A percentile compares a stretch with the other conserved stretches of the same genome.
Conservation (phyloP, 2,113 vertebrate genomes). For the Tylochromis polylepis region DNA sequence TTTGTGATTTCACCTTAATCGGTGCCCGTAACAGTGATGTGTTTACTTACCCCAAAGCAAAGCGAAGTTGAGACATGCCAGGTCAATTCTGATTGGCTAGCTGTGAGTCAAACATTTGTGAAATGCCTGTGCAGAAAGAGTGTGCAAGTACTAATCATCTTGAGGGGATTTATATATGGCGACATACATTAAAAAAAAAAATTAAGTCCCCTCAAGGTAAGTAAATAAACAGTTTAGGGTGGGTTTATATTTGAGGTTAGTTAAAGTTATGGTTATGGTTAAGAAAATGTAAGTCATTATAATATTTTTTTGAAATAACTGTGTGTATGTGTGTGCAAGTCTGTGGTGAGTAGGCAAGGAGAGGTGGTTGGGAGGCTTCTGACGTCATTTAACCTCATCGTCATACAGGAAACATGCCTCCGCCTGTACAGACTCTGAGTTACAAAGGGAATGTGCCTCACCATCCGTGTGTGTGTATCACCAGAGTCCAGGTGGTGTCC, state of each 20-base stretch:
- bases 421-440: constrained; percentile 5
- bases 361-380: not conserved
- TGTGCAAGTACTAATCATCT: not conserved
- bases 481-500: constrained; percentile 39
- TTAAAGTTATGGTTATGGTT: not conserved
- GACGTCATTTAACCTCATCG: not conserved
- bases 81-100: not conserved
- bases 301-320: not conserved
- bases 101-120: constrained; percentile 27
- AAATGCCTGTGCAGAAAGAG: not conserved
- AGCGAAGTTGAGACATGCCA: not conserved
- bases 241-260: not conserved
- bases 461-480: not conserved
- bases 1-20: not conserved
- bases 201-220: not conserved
- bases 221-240: not conserved
- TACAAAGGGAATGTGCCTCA: not conserved
- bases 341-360: not conserved
- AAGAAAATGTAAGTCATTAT: rapidly evolving
- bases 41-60: not conserved
- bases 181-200: not conserved
- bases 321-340: not conserved
- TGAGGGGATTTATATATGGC: not conserved
- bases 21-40: not conserved
- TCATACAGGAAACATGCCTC: constrained; percentile 33